Percentiles rank a stretch among this genome's conserved stretches.
Evolutionary conservation across 2,797 vertebrate species (phyloP).

Genomic region (Sciaenops ocellatus): DNA sequence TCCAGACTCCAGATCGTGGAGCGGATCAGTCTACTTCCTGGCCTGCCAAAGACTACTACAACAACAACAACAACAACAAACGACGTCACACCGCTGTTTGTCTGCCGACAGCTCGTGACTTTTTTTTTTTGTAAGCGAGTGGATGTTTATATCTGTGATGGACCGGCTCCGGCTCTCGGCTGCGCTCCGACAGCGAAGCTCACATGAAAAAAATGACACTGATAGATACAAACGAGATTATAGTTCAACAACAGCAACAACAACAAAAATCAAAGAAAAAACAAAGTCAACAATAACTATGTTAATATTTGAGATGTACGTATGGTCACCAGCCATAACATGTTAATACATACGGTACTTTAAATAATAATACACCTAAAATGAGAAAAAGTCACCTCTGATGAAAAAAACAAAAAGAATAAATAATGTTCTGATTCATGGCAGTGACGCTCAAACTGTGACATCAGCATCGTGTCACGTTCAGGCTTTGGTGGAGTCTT

Average conservation of each 20-base stretch:
- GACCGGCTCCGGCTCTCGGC: conserved; percentile 10
- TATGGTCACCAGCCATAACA: conserved; percentile 99
- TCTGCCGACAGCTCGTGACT: background rate
- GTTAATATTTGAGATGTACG: conserved; percentile 88
- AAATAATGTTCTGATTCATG: conserved; percentile 89
- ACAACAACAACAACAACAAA: background rate
- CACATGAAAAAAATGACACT: conserved; percentile 51
- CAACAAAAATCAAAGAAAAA: conserved; percentile 41
- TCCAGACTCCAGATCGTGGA: conserved; percentile 23
- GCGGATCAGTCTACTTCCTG: conserved; percentile 32
- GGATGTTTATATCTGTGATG: conserved; percentile 7
- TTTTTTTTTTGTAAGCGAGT: background rate
- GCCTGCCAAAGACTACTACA: background rate
- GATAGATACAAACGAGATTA: conserved; percentile 67
- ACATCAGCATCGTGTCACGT: conserved; percentile 27
- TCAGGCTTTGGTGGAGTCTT: conserved; percentile 67
- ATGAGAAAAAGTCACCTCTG: conserved; percentile 90
- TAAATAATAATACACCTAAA: conserved; percentile 94
- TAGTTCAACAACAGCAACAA: conserved; percentile 56
- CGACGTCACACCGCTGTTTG: background rate
- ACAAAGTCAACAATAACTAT: conserved; percentile 71
- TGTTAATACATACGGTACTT: conserved; percentile 94
- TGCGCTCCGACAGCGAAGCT: conserved; percentile 41
- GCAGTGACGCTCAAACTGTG: conserved; percentile 75
- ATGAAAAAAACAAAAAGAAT: conserved; percentile 88